Base-by-base conservation (phyloP, 2,113 vertebrate genomes). In the Brachypodius melanocephalos region DNA sequence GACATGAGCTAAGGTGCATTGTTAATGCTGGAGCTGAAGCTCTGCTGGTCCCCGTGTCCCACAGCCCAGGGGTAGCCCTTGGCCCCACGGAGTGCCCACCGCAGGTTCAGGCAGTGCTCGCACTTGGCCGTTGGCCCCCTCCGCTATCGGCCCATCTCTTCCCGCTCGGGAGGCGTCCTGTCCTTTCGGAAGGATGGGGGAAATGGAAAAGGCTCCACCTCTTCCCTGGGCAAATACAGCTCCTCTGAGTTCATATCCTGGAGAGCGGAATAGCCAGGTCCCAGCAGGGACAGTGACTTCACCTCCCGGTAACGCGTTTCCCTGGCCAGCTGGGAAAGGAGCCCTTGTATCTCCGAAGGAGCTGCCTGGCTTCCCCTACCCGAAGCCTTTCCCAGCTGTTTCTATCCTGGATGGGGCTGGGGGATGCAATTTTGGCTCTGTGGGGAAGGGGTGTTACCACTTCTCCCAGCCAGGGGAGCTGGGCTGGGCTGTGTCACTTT, bases 171-270 rank as follows among this genome's bases (percentile, higher is more conserved):
- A 96, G 93, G 92, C 40, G 38, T 97, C 94, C 95, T 95, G 94
- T 97, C 96, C 95, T 97, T 97, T 96, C 96, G 94, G 97, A 97
- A 97, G 96, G 96, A 97, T 96, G 93, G 82, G 95, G 97, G 96
- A 97, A 97, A 96, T 95, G 94, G 92, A 97, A 96, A 96, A 96
- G 85, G 85, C 93, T 89, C 96, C 97, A 95, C 97, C 97, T 97
- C 92, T 97, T 97, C 96, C 97, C 95, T 97, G 71, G 76, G 86
- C 96, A 97, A 97, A 97, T 96, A 97, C 69, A 96, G 58, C 80
- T 91, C 95, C 89, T 92, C 96, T 97, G 95, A 97, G 95, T 95
- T 96, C 90, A 95, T 90, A 97, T 97, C 97, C 97, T 97, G 97
- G 88, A 89, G 81, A 95, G 90, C 0, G 68, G 84, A 97, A 95